Evolutionary conservation across 2,888 invertebrate species (phyloP).

Genomic region (Ophonus ardosiacus): DNA sequence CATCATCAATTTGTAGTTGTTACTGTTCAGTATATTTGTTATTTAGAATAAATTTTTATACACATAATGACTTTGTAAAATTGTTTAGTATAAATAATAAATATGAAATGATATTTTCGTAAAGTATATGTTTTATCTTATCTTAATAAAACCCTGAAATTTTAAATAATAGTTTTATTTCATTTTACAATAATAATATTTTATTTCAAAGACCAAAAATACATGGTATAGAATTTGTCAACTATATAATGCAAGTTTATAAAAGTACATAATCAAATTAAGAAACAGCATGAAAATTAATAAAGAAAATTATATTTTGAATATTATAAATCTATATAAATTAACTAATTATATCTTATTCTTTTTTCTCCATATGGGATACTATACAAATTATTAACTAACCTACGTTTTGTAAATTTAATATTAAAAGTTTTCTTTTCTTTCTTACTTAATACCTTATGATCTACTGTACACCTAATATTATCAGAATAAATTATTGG

Average conservation of each 20-base stretch:
- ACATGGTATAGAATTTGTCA: not conserved
- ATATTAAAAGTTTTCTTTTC: not conserved
- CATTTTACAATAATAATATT: not conserved
- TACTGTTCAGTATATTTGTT: constrained; percentile 28
- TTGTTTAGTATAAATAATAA: too few relatives aligned
- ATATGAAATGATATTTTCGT: too few relatives aligned
- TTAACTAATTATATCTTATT: not conserved
- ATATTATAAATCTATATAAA: not conserved
- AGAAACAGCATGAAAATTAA: too few relatives aligned
- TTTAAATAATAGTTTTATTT: not conserved
- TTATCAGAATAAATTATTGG: not conserved
- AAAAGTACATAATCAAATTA: not conserved
- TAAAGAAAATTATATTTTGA: too few relatives aligned
- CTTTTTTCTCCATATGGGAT: not conserved
- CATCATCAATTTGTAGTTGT: not conserved
- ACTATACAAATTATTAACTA: not conserved
- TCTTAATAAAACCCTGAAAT: too few relatives aligned
- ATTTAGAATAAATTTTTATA: not conserved
- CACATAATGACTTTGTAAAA: not conserved
- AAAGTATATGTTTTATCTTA: too few relatives aligned
- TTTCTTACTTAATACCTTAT: not conserved
- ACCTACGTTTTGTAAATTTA: not conserved
- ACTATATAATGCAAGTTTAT: not conserved
- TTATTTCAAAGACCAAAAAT: not conserved
- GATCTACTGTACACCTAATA: constrained; percentile 3